phyloP scores from a whole-genome alignment of 2,113 vertebrate genomes.

The Hipposideros armiger region DNA sequence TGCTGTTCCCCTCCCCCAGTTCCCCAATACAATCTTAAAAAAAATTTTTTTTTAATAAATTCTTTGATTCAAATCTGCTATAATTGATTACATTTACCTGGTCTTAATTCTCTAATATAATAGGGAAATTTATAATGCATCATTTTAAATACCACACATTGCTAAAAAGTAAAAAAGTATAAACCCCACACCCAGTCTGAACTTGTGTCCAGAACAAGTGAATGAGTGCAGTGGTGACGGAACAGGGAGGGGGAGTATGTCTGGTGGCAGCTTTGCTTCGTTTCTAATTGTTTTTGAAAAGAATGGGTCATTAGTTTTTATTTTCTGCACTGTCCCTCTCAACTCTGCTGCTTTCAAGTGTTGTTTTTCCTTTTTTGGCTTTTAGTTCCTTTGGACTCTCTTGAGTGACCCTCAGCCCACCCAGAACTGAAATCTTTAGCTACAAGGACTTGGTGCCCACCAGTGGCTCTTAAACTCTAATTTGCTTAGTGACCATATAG shows the following conservation, averaged over 20 bases:
- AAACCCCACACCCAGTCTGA: not conserved
- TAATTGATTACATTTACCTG: not conserved
- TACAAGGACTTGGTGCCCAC: not conserved
- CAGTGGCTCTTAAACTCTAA: not conserved
- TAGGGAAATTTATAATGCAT: conserved; percentile 1
- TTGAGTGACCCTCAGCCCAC: not conserved
- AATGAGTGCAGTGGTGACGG: not conserved
- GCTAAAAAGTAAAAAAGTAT: not conserved
- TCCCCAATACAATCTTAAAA: not conserved
- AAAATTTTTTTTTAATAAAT: not conserved
- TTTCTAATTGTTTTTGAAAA: conserved; percentile 1
- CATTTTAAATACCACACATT: not conserved
- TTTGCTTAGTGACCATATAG: not conserved
- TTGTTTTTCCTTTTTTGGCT: not conserved
- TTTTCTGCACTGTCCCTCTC: not conserved
- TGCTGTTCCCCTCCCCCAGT: too few species aligned
- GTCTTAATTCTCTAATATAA: not conserved
- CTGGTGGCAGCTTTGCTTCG: not conserved
- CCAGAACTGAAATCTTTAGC: not conserved
- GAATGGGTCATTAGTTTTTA: not conserved
- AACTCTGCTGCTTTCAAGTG: not conserved
- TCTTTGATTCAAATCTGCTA: not conserved
- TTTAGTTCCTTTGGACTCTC: not conserved
- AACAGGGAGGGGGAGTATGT: not conserved
- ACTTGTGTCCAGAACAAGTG: not conserved